phyloP scores from a whole-genome alignment of 2,888 invertebrate species.

The Eupithecia subfuscata region DNA sequence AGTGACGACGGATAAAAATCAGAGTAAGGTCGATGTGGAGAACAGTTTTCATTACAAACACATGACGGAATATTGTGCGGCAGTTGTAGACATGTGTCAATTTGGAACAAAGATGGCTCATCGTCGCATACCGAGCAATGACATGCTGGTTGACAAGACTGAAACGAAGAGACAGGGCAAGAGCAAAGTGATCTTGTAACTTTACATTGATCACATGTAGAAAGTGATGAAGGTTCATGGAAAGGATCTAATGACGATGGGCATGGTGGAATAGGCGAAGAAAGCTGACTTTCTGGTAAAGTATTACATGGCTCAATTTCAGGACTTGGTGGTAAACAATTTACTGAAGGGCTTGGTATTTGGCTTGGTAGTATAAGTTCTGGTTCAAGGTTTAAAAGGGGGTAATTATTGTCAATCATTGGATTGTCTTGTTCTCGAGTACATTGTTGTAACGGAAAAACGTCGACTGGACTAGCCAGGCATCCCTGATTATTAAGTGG shows the following conservation, averaged over 20 bases:
- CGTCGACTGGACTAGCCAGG: neutral
- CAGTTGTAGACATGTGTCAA: slow-evolving; percentile 21
- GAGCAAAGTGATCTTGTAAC: slow-evolving; percentile 24
- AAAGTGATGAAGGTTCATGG: slow-evolving; percentile 16
- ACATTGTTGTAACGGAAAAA: slow-evolving; percentile 14
- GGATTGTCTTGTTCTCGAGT: slow-evolving; percentile 1
- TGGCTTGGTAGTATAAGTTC: slow-evolving; percentile 2
- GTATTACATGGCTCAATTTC: neutral
- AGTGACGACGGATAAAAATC: neutral
- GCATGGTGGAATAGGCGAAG: slow-evolving; percentile 2
- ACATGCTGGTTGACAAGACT: slow-evolving; percentile 10
- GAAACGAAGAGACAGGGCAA: slow-evolving; percentile 19
- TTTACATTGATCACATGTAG: slow-evolving; percentile 17
- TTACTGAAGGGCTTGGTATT: slow-evolving; percentile 2
- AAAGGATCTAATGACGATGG: slow-evolving; percentile 12
- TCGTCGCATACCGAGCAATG: slow-evolving; percentile 7
- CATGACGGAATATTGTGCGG: slow-evolving; percentile 3
- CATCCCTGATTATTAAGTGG: slow-evolving; percentile 8
- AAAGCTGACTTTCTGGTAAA: slow-evolving; percentile 11
- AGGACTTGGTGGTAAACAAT: slow-evolving; percentile 12
- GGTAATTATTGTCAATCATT: neutral
- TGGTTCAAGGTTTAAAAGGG: slow-evolving; percentile 3
- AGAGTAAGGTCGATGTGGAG: neutral
- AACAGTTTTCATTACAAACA: neutral
- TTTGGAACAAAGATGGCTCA: slow-evolving; percentile 11